Evolutionary conservation across 2,888 invertebrate species (phyloP), one percentile per base, ranked within the genome.

Genomic region (Rhopalosiphum nymphaeae): DNA sequence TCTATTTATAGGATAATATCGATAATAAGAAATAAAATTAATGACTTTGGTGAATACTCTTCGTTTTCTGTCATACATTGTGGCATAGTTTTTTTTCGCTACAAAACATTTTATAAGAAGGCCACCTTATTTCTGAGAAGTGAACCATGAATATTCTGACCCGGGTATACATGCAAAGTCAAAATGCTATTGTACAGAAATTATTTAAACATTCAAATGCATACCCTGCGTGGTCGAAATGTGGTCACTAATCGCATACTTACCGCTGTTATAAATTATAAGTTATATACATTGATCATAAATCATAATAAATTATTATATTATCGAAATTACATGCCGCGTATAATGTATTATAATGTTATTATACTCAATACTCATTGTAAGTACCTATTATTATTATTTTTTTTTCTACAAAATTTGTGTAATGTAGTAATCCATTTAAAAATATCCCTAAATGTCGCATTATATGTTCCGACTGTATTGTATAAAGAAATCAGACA

Each of bases 401-500:
- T 78, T 29, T 78, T 61, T 78, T 78, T 78, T 78, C 36, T 78
- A 78, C 36, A 36, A 36, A 78, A 78, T 36, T 21, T 78, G 89
- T 89, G 5, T 56, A 89, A n/a, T 56, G 26, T 42, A 57, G 44
- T 90, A 92, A 89, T 93, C 92, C 92, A 93, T 89, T 93, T 93
- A 89, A 93, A 92, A 87, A 49, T 21, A 26, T 87, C 87, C 49
- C 25, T 42, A 53, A 67, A 61, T 29, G 36, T 78, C 53, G 42
- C 29, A n/a, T 90, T 44, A 29, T 49, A 7, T 29, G 29, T 87
- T 87, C 26, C 67, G 11, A 91, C 86, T 78, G 67, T 92, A 88
- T 67, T 49, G 36, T 11, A 67, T 57, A 42, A n/a, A 42, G 25
- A 78, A 36, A 4, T 42, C n/a, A 78, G 44, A 89, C 88, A 93